Percentiles rank a stretch among this genome's conserved stretches.
Evolutionary conservation across 2,113 vertebrate species (phyloP).

Genomic region (Plecotus auritus): DNA sequence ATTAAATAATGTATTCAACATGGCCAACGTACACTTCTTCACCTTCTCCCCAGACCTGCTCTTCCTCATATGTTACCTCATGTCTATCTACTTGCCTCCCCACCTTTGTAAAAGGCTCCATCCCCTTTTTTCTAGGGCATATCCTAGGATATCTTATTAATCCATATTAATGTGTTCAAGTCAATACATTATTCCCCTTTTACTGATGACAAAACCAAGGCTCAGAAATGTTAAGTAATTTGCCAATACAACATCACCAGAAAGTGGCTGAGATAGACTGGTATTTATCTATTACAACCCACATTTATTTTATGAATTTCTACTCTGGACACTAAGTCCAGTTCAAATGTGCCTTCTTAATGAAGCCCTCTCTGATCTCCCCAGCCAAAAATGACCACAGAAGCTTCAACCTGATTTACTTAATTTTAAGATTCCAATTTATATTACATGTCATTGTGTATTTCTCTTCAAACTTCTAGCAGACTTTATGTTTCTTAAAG

Average conservation of each 20-base stretch:
- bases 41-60: neutral
- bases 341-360: neutral
- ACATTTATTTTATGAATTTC: neutral
- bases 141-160: neutral
- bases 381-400: neutral
- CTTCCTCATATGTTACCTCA: neutral
- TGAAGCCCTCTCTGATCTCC: neutral
- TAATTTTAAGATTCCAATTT: neutral
- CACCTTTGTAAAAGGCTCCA: neutral
- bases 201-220: neutral
- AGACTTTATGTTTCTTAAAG: neutral
- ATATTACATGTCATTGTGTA: neutral
- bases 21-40: neutral
- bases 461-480: neutral
- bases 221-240: neutral
- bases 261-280: neutral
- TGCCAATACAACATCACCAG: neutral
- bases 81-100: neutral
- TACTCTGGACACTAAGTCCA: neutral
- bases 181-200: neutral
- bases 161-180: neutral
- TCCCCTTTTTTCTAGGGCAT: neutral
- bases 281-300: neutral
- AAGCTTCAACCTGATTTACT: neutral
- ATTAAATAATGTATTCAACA: neutral